These are phyloP conservation scores for Cosmia pyralina DNA, from an alignment of 2,888 invertebrate species.

Conservation along the genomic window DNA sequence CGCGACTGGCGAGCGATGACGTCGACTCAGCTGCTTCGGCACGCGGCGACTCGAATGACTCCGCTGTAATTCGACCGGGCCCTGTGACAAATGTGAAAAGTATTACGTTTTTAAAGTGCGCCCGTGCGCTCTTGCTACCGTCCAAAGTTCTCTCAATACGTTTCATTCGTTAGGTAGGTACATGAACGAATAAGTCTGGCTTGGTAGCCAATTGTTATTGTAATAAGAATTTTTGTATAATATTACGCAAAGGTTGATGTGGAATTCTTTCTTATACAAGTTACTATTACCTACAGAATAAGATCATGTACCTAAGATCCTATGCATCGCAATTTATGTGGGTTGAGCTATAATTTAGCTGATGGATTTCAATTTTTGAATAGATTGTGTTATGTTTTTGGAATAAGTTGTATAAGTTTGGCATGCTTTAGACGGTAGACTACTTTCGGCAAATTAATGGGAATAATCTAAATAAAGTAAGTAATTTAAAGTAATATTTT, in stretches of 20 bases:
- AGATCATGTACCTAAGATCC: neutral
- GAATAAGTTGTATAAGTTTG: neutral
- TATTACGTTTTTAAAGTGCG: constrained; percentile 78
- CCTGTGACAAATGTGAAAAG: constrained; percentile 85
- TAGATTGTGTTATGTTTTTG: neutral
- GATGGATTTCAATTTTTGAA: neutral
- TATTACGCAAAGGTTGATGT: neutral
- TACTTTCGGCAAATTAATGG: neutral
- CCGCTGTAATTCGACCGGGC: constrained; percentile 79
- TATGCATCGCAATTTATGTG: neutral
- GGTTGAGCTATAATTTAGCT: neutral
- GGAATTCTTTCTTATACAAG: neutral
- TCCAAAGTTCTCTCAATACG: constrained; percentile 46
- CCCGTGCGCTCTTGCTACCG: constrained; percentile 58
- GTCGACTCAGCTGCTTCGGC: constrained; percentile 76
- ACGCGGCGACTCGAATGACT: constrained; percentile 82
- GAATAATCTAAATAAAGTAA: neutral
- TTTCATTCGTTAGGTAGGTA: constrained; percentile 35
- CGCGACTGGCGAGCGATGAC: constrained; percentile 71
- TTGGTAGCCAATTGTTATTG: constrained; percentile 20
- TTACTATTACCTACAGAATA: neutral
- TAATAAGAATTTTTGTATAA: neutral
- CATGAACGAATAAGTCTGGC: constrained; percentile 6
- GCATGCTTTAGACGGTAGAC: neutral
- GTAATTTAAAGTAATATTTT: neutral